A percentile compares a stretch with the other conserved stretches of the same genome.
These are phyloP conservation scores for Antechinus stuartii DNA, from an alignment of 2,113 vertebrate species.

Conservation along the genomic window DNA sequence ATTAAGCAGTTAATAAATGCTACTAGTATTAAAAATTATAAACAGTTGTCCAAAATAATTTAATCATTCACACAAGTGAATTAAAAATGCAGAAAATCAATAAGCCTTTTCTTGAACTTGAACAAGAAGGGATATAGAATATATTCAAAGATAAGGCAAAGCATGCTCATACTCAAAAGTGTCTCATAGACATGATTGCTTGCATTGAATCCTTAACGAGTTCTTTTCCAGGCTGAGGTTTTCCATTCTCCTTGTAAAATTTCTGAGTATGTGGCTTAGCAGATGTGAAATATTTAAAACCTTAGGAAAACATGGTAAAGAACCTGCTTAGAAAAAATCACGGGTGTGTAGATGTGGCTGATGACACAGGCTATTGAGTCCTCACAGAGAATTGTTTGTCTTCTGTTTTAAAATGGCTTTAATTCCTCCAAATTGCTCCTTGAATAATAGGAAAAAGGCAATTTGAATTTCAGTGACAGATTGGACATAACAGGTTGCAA, in stretches of 20 bases:
- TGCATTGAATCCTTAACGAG: neutral
- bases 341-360: conserved; percentile 76
- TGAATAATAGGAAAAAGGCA: conserved; percentile 90
- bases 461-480: conserved; percentile 91
- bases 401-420: conserved; percentile 87
- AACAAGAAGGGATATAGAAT: neutral
- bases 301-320: conserved; percentile 53
- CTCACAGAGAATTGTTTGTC: conserved; percentile 87
- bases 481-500: conserved; percentile 91
- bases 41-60: neutral
- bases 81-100: neutral
- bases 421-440: conserved; percentile 90
- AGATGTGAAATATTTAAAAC: conserved; percentile 46
- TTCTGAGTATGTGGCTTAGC: conserved; percentile 34
- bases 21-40: neutral
- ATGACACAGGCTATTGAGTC: conserved; percentile 84
- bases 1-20: neutral
- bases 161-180: neutral
- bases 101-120: conserved; percentile 9
- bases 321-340: conserved; percentile 65
- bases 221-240: conserved; percentile 4
- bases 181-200: neutral
- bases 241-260: neutral
- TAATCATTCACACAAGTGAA: neutral
- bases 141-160: conserved; percentile 41